Percentiles rank a stretch among this genome's conserved stretches.
Conservation (phyloP, 1,140 invertebrate species). For the Tetranychus cinnabarinus region DNA sequence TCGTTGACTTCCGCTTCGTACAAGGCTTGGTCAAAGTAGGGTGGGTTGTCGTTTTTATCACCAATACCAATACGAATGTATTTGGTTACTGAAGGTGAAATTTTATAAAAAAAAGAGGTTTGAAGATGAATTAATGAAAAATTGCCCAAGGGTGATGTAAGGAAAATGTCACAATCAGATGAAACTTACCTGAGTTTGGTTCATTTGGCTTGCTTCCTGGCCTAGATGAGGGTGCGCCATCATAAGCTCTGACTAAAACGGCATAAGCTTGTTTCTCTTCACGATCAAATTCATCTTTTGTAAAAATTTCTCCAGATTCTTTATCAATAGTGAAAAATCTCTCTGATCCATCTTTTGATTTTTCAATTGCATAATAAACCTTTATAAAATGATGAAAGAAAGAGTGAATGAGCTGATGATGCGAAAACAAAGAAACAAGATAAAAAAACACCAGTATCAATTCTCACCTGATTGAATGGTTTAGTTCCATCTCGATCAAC, state of each 20-base stretch:
- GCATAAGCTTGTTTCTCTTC: slow-evolving; percentile 85
- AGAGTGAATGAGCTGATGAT: neutral
- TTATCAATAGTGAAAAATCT: slow-evolving; percentile 83
- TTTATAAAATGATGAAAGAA: slow-evolving; percentile 17
- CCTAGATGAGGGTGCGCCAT: slow-evolving; percentile 69
- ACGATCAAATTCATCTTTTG: slow-evolving; percentile 67
- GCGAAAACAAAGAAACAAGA: neutral
- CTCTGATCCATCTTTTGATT: slow-evolving; percentile 53
- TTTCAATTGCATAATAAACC: slow-evolving; percentile 75
- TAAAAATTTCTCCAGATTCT: slow-evolving; percentile 77
- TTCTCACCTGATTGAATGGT: slow-evolving; percentile 62
- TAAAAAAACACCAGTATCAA: neutral
- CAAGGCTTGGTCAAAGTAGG: slow-evolving; percentile 81
- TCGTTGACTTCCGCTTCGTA: slow-evolving; percentile 93
- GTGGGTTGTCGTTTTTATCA: slow-evolving; percentile 18
- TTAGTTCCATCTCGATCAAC: slow-evolving; percentile 87
- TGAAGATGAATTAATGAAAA: neutral
- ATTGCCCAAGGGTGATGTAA: neutral
- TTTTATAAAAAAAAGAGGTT: neutral
- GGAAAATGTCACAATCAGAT: neutral
- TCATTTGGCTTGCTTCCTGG: slow-evolving; percentile 57
- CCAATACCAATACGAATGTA: slow-evolving; percentile 30
- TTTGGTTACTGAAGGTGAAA: slow-evolving; percentile 22
- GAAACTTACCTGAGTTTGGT: slow-evolving; percentile 19
- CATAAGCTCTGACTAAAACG: slow-evolving; percentile 69